Conservation (phyloP, 2,888 invertebrate genomes). For the Drosophila paranaensis region DNA sequence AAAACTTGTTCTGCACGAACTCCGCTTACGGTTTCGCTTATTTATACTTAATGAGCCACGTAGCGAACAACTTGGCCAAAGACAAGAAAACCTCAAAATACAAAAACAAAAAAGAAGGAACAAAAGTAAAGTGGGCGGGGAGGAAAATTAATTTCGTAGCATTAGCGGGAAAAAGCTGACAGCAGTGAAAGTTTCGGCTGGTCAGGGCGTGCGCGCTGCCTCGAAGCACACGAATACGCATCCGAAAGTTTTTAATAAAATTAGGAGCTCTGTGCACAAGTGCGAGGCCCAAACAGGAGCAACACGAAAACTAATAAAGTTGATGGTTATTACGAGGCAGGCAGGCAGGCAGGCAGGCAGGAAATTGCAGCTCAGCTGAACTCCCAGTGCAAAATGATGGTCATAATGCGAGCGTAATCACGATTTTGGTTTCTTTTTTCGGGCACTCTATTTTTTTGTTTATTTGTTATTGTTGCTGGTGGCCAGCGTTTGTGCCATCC, state of each 20-base stretch:
- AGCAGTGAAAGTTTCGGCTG: slow-evolving; percentile 21
- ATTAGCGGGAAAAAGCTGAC: slow-evolving; percentile 39
- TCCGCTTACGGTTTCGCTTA: slow-evolving; percentile 33
- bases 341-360: slow-evolving; percentile 24
- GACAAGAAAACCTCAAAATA: slow-evolving; percentile 3
- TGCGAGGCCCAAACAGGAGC: slow-evolving; percentile 3
- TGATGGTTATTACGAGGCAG: slow-evolving; percentile 37
- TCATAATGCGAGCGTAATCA: slow-evolving; percentile 64
- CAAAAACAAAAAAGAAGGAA: neutral
- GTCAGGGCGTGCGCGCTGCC: neutral
- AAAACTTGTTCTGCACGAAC: slow-evolving; percentile 48
- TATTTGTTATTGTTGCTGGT: no score
- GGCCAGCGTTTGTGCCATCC: neutral
- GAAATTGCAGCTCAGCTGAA: slow-evolving; percentile 27
- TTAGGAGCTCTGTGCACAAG: slow-evolving; percentile 25
- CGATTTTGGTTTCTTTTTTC: slow-evolving; percentile 36
- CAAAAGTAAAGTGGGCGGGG: neutral
- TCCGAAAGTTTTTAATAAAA: slow-evolving; percentile 56
- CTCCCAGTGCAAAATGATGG: slow-evolving; percentile 30
- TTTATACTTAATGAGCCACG: slow-evolving; percentile 60
- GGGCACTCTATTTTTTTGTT: slow-evolving; percentile 22
- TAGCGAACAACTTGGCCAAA: slow-evolving; percentile 23
- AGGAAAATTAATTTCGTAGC: slow-evolving; percentile 51
- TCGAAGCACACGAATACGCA: slow-evolving; percentile 1
- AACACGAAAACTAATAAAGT: slow-evolving; percentile 33